Conservation (phyloP, 2,797 vertebrate genomes). For the Xiphorhynchus erythropygius region DNA sequence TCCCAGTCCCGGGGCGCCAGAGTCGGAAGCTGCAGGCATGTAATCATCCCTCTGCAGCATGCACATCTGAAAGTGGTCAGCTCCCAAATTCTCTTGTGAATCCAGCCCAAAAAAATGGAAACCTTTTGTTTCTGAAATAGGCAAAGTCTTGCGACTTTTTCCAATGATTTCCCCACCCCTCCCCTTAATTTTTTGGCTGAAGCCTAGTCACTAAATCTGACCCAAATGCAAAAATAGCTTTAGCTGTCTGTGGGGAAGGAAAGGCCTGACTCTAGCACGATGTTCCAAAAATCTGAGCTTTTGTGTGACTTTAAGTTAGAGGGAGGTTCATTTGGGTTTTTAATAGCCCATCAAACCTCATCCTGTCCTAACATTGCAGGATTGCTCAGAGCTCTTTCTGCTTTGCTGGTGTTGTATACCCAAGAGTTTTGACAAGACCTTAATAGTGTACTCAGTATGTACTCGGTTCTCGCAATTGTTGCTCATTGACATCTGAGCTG, state of each 20-base stretch:
- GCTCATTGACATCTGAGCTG: not conserved
- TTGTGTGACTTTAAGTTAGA: conserved; percentile 3
- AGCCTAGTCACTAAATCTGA: conserved; percentile 26
- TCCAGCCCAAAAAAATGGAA: conserved; percentile 15
- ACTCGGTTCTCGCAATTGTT: not conserved
- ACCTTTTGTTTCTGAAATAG: conserved; percentile 47
- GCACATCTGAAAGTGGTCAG: conserved; percentile 41
- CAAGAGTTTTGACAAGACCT: conserved; percentile 6
- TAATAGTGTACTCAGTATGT: not conserved
- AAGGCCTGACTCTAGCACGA: not conserved
- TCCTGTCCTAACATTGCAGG: not conserved
- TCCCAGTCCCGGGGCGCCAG: accelerated
- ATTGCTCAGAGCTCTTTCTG: conserved; percentile 20
- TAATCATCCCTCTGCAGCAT: not conserved
- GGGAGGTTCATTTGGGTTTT: not conserved
- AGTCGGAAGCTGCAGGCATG: not conserved
- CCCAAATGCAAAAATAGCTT: conserved; percentile 47
- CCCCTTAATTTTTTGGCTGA: not conserved
- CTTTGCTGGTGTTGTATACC: not conserved
- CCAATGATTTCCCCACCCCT: not conserved
- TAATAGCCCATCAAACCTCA: conserved; percentile 19
- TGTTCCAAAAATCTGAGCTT: conserved; percentile 33
- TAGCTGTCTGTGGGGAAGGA: not conserved
- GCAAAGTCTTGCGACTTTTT: not conserved
- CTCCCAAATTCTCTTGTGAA: conserved; percentile 21